Percentiles rank a stretch among this genome's conserved stretches.
phyloP scores from a whole-genome alignment of 2,797 vertebrate genomes.

The Lagorchestes hirsutus region DNA sequence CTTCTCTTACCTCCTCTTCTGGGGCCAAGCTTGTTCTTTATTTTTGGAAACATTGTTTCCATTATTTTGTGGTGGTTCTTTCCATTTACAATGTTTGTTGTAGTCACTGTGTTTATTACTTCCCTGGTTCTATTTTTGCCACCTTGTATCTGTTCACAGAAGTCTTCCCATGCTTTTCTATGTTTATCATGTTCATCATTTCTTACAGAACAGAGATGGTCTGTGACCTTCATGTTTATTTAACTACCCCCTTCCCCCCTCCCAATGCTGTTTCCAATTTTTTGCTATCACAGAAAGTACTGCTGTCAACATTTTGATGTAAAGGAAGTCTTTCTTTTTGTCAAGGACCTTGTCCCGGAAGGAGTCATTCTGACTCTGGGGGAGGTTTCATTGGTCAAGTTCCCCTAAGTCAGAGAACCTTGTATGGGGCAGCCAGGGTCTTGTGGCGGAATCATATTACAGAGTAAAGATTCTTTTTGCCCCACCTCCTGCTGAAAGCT shows the following conservation, averaged over 20 bases:
- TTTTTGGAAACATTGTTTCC: background rate
- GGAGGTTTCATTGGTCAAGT: background rate
- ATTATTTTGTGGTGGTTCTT: background rate
- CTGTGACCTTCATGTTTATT: background rate
- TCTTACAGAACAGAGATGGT: background rate
- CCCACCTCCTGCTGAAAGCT: background rate
- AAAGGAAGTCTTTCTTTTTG: background rate
- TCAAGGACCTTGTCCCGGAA: background rate
- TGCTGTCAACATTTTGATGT: background rate
- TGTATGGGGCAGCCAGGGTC: background rate
- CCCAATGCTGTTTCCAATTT: background rate
- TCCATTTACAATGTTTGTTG: background rate
- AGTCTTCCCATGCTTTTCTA: background rate
- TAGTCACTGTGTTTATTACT: background rate
- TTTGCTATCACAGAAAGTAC: background rate
- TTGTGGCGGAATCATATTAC: background rate
- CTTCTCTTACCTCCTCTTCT: background rate
- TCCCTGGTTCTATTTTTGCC: background rate
- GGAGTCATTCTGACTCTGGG: no score
- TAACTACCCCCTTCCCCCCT: background rate
- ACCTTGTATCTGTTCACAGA: background rate
- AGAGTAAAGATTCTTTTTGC: background rate
- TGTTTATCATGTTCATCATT: background rate
- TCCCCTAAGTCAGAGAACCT: background rate
- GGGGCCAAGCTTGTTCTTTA: background rate